Evolutionary conservation across 1,140 invertebrate species (phyloP).

Genomic region (Ditylenchus dipsaci): DNA sequence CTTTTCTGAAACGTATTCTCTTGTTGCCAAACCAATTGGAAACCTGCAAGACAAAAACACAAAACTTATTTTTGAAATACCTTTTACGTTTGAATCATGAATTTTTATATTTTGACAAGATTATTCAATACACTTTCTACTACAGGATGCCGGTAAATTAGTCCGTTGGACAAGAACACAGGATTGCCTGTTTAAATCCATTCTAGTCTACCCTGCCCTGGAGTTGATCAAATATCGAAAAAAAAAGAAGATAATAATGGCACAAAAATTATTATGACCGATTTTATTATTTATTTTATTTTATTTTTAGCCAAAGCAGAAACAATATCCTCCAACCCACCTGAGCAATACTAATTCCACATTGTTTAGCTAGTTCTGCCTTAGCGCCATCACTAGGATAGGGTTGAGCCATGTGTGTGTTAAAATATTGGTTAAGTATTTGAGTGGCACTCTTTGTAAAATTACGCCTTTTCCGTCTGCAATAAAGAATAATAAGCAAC

Average conservation of each 20-base stretch:
- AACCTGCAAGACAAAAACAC: neutral
- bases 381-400: slow-evolving; percentile 5
- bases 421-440: slow-evolving; percentile 8
- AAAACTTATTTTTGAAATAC: neutral
- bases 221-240: no score
- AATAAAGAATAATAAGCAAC: neutral
- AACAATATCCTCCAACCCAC: neutral
- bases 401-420: neutral
- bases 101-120: no score
- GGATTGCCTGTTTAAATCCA: no score
- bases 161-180: no score
- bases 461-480: neutral
- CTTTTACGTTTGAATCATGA: no score
- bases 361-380: neutral
- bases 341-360: neutral
- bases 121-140: no score
- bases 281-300: no score
- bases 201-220: no score
- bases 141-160: no score
- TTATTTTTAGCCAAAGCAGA: no score
- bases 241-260: no score
- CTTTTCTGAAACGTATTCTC: neutral
- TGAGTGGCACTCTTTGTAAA: slow-evolving; percentile 4
- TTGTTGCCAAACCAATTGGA: slow-evolving; percentile 12
- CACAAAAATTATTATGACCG: no score